Percentiles rank a stretch among this genome's conserved stretches.
phyloP scores from a whole-genome alignment of 64 coral and sea anemone species.

The Montipora sp. region DNA sequence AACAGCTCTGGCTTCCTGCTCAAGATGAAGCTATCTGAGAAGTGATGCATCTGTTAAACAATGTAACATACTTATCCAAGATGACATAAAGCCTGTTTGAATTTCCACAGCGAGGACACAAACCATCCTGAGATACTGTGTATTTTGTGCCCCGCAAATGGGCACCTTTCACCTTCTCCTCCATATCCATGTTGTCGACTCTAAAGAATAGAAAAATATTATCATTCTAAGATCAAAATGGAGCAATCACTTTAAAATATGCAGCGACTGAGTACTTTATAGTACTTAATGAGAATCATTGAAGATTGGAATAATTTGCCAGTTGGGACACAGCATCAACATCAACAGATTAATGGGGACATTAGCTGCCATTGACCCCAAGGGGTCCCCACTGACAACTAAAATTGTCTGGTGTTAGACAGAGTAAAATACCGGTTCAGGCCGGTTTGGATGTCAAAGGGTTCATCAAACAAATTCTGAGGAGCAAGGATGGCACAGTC shows the following conservation, averaged over 20 bases:
- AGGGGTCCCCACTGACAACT: too few species aligned
- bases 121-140: slow-evolving; percentile 91
- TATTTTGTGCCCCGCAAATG: slow-evolving; percentile 79
- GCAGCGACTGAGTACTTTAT: too few species aligned
- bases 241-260: neutral
- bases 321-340: too few species aligned
- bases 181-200: slow-evolving; percentile 50
- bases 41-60: neutral
- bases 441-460: too few species aligned
- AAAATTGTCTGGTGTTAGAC: too few species aligned
- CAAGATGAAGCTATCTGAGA: neutral
- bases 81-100: slow-evolving; percentile 89
- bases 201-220: neutral
- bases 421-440: too few species aligned
- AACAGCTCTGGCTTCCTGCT: neutral
- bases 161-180: slow-evolving; percentile 66
- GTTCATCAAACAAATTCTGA: too few species aligned
- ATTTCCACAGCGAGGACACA: slow-evolving; percentile 94
- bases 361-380: too few species aligned
- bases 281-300: too few species aligned
- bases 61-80: slow-evolving; percentile 90
- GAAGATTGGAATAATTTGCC: too few species aligned
- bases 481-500: too few species aligned
- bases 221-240: neutral
- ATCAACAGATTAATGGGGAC: too few species aligned